Evolutionary conservation across 2,113 vertebrate genomes (phyloP), one percentile per base, ranked within the genome.

Genomic region (Coptodon rendalli): DNA sequence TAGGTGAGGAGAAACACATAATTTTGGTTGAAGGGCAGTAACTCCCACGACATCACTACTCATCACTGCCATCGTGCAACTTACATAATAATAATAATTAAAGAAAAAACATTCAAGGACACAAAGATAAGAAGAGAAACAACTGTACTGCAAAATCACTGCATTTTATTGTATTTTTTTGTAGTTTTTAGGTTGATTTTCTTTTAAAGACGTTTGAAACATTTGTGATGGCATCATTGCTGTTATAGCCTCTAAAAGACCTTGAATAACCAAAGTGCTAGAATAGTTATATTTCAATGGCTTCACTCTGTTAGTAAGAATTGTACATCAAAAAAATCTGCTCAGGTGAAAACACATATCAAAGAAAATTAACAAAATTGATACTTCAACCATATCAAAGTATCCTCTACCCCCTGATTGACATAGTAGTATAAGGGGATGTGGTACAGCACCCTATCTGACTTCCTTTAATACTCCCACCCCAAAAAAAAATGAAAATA

Each of bases 261-360:
- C 93, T 96, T 92, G 91, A 93, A 95, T 96, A 96, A 95, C 94
- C 95, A 96, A 97, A 97, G 95, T 97, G 95, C 95, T 96, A 95
- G 92, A 96, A 95, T 96, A 96, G 88, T 94, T 95, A 95, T 93
- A 96, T 96, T 96, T 93, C 95, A 96, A 96, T 96, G 95, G 95
- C 95, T 96, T 96, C 95, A 96, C 92, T 95, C 94, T 93, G 94
- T 95, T 96, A 96, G 96, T 96, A 96, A 95, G 94, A 95, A 96
- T 96, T 96, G 91, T 95, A 95, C 95, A 96, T 96, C 91, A 94
- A 96, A 96, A 96, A 96, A 95, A 91, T 94, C 89, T 93, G 89
- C 88, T 94, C 85, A 93, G 91, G 94, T 96, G 95, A 95, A 96
- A 96, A 95, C 95, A 95, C 90, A 95, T 93, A 95, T 95, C 87